Evolutionary conservation across 2,113 vertebrate species (phyloP).

Genomic region (Ornithorhynchus anatinus): DNA sequence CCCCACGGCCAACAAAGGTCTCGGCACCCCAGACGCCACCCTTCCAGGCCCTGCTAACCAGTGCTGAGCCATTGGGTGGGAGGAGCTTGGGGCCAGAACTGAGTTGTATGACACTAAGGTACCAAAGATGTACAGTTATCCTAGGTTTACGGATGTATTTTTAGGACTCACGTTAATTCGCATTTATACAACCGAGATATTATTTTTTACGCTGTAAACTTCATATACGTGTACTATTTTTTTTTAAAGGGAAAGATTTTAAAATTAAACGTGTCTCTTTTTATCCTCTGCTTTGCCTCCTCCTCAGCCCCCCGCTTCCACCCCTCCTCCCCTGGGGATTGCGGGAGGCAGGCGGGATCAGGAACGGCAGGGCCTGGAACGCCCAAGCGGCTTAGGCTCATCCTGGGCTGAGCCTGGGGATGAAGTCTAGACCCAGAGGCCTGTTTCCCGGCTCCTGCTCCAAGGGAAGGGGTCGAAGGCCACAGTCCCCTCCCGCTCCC

Average conservation of each 20-base stretch:
- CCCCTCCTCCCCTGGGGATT: not conserved
- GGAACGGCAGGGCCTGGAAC: not conserved
- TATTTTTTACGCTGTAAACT: constrained; percentile 73
- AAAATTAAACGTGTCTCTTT: constrained; percentile 75
- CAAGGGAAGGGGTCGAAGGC: too few relatives aligned
- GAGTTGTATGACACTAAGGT: constrained; percentile 57
- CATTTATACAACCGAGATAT: constrained; percentile 68
- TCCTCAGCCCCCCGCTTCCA: not conserved
- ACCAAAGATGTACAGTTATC: constrained; percentile 75
- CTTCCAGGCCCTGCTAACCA: not conserved
- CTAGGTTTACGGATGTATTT: constrained; percentile 74
- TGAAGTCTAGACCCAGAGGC: too few relatives aligned
- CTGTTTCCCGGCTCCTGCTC: too few relatives aligned
- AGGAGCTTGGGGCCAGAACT: not conserved
- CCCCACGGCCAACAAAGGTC: too few relatives aligned
- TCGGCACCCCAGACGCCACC: not conserved
- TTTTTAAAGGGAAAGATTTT: constrained; percentile 69
- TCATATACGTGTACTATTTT: constrained; percentile 54
- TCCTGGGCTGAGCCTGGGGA: not conserved
- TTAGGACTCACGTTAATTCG: constrained; percentile 69
- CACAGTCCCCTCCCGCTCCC: not conserved
- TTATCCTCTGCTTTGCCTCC: constrained; percentile 21
- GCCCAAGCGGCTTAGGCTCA: too few relatives aligned
- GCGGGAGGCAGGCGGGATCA: not conserved
- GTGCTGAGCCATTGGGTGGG: constrained; percentile 1